Percentiles rank a stretch among this genome's conserved stretches.
Evolutionary conservation across 1,140 invertebrate species (phyloP).

Genomic region (Plutomurus gul): DNA sequence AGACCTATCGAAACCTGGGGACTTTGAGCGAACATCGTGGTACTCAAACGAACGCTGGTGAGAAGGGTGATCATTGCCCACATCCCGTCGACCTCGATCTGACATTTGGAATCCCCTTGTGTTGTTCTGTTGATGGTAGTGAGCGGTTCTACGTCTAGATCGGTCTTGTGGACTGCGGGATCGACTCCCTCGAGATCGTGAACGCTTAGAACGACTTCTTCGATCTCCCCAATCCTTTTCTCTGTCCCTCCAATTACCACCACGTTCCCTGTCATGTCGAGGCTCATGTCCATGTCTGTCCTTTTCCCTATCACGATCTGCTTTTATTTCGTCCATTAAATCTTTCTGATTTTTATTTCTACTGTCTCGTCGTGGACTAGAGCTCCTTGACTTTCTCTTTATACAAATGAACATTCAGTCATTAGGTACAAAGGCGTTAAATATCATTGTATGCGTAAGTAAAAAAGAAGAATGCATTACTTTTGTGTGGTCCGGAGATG

Average conservation of each 20-base stretch:
- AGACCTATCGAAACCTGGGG: not conserved
- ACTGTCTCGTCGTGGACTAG: conserved; percentile 3
- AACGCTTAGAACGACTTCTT: not conserved
- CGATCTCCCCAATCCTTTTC: conserved; percentile 57
- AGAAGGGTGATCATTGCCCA: conserved; percentile 1
- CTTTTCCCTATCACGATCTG: conserved; percentile 52
- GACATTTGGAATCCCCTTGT: not conserved
- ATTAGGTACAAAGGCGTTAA: not conserved
- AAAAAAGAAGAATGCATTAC: not conserved
- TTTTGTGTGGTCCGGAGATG: conserved; percentile 18
- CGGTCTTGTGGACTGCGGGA: not conserved
- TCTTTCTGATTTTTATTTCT: conserved; percentile 57
- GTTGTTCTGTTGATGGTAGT: not conserved
- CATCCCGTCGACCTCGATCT: not conserved
- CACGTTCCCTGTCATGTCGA: not conserved
- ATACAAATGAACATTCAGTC: not conserved
- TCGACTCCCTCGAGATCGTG: conserved; percentile 39
- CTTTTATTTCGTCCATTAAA: conserved; percentile 59
- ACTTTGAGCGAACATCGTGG: conserved; percentile 7
- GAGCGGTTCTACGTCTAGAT: not conserved
- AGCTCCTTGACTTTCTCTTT: conserved; percentile 47
- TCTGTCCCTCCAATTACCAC: conserved; percentile 56
- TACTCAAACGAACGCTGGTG: not conserved
- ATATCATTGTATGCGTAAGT: not conserved
- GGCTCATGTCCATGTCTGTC: conserved; percentile 55